Percentiles rank a stretch among this genome's conserved stretches.
phyloP scores from a whole-genome alignment of 2,888 invertebrate genomes.

The Yponomeuta malinellus region DNA sequence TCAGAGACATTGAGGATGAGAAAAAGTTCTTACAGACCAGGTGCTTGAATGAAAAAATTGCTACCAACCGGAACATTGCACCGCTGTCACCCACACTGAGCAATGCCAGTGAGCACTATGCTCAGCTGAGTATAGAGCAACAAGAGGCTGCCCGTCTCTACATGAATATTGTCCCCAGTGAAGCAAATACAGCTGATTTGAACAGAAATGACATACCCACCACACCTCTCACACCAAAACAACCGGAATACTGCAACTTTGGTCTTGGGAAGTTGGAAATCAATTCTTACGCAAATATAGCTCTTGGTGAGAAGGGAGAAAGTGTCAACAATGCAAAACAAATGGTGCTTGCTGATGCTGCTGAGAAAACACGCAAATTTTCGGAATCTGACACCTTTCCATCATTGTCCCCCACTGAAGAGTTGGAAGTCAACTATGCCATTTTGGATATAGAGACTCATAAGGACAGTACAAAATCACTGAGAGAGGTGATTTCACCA shows the following conservation, averaged over 20 bases:
- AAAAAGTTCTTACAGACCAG: constrained; percentile 49
- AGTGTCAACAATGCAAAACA: constrained; percentile 43
- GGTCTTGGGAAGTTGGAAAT: constrained; percentile 40
- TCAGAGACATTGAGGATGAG: constrained; percentile 63
- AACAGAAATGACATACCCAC: constrained; percentile 46
- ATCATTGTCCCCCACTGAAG: constrained; percentile 60
- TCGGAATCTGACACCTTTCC: constrained; percentile 64
- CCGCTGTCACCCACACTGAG: constrained; percentile 62
- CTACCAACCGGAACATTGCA: constrained; percentile 31
- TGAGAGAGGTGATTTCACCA: constrained; percentile 42
- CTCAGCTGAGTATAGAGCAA: constrained; percentile 58
- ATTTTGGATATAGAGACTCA: constrained; percentile 81
- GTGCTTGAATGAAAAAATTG: constrained; percentile 43
- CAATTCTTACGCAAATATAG: constrained; percentile 62
- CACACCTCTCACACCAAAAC: constrained; percentile 58
- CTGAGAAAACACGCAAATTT: constrained; percentile 50
- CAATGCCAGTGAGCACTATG: constrained; percentile 66
- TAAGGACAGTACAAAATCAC: constrained; percentile 25
- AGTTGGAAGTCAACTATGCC: constrained; percentile 82
- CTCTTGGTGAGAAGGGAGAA: constrained; percentile 52
- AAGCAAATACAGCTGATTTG: constrained; percentile 33
- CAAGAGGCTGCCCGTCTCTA: constrained; percentile 56
- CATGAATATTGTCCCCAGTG: constrained; percentile 59
- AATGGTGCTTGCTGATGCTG: constrained; percentile 31
- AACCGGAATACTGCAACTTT: constrained; percentile 60